Percentiles rank a stretch among this genome's conserved stretches.
Conservation (phyloP, 2,888 invertebrate species). For the Prosapia bicincta region DNA sequence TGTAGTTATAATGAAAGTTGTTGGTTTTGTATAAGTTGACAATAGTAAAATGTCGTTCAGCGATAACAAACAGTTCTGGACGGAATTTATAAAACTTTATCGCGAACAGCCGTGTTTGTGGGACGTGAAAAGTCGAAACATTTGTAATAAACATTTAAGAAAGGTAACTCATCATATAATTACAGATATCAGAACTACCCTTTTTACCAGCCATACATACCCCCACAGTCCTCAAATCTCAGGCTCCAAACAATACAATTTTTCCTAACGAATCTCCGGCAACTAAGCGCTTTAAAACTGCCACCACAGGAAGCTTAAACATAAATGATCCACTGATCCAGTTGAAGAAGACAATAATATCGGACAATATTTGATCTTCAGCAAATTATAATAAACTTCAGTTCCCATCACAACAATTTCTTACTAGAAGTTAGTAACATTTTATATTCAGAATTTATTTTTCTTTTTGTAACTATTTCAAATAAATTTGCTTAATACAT, state of each 20-base stretch:
- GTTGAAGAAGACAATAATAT: not conserved
- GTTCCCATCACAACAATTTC: not conserved
- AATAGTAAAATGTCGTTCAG: not conserved
- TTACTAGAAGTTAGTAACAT: not conserved
- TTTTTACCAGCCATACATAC: too few relatives aligned
- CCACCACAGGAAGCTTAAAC: not conserved
- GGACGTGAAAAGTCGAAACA: not conserved
- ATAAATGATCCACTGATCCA: not conserved
- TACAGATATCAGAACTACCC: too few relatives aligned
- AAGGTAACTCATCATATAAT: too few relatives aligned
- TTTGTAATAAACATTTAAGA: not conserved
- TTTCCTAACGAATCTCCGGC: not conserved
- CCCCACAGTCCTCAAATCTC: not conserved
- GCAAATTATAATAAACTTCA: not conserved
- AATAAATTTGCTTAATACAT: not conserved
- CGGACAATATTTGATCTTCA: not conserved
- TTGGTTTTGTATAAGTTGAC: too few relatives aligned
- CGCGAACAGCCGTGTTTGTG: not conserved
- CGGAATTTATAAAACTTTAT: not conserved
- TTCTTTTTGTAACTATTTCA: not conserved
- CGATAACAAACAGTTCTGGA: not conserved
- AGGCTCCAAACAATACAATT: not conserved
- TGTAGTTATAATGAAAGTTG: too few relatives aligned
- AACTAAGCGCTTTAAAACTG: not conserved
- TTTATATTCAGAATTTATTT: not conserved